Evolutionary conservation across 2,797 vertebrate species (phyloP), one percentile per base, ranked within the genome.

Genomic region (Micromesistius poutassou): DNA sequence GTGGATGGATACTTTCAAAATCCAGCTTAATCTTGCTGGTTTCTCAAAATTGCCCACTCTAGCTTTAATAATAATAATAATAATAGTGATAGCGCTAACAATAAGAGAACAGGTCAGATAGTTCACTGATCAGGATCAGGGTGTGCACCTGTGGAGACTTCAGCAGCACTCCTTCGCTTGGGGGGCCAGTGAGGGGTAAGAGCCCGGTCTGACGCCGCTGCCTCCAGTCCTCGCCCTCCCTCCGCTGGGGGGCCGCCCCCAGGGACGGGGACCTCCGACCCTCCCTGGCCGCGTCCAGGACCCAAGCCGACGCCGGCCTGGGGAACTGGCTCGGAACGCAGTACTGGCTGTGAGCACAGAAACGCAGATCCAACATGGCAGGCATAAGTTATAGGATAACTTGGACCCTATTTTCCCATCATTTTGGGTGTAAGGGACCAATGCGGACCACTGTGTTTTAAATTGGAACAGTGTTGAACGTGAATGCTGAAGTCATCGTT

Each of bases 71-170:
- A 42, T 38, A 38, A 38, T 38, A 38, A 33, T 33, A 5, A 33
- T 38, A 8, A 38, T 8, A 36, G 8, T 9, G 8, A 36, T 14
- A 42, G 2, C 12, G 9, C 12, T 40, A 40, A 40, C 9, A 10
- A 40, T 40, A 40, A 40, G 38, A 40, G 9, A 40, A 10, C 12
- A 42, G 38, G 36, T 22, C 72, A 14, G 16, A 42, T 75, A 12
- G 62, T 28, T 9, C 36, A 13, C 38, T 71, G 25, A 1, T 62
- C 55, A 1, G 10, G 25, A 25, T 12, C 55, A 25, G 55, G 55
- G 4, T 5, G 55, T 22, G 31, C 94, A 99, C 97, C 96, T 96
- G 96, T 1, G 94, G 93, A 0, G 89, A 91, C 89, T 96, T 93
- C 79, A 98, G 91, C 66, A 93, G 90, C 22, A 94, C 86, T 28